These are phyloP conservation scores for Drosophila pallidifrons DNA, from an alignment of 1,140 invertebrate genomes.

Conservation along the genomic window DNA sequence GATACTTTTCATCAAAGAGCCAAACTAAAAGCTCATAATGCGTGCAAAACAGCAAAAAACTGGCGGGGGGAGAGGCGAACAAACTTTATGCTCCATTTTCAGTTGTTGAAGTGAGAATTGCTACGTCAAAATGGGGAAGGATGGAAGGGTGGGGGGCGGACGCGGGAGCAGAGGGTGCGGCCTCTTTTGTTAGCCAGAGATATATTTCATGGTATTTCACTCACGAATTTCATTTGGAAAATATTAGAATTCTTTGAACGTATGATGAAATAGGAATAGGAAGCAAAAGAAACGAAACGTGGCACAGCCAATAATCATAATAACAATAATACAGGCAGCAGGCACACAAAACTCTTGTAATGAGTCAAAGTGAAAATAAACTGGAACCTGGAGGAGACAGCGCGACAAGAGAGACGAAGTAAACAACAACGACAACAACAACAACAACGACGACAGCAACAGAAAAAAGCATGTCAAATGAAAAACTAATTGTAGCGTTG, in stretches of 20 bases:
- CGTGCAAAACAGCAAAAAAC: conserved; percentile 32
- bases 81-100: conserved; percentile 31
- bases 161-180: background rate
- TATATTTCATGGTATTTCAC: conserved; percentile 74
- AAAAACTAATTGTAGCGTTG: conserved; percentile 81
- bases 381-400: conserved; percentile 23
- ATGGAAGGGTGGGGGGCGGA: background rate
- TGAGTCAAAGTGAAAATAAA: conserved; percentile 80
- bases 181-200: conserved; percentile 48
- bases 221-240: conserved; percentile 79
- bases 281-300: conserved; percentile 56
- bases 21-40: conserved; percentile 55
- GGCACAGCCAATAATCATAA: conserved; percentile 77
- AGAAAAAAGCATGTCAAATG: conserved; percentile 66
- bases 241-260: conserved; percentile 74
- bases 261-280: conserved; percentile 38
- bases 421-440: background rate
- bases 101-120: conserved; percentile 14
- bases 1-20: conserved; percentile 61
- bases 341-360: conserved; percentile 70
- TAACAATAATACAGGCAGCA: conserved; percentile 69
- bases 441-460: too few relatives aligned
- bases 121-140: background rate
- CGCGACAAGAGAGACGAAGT: background rate
- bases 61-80: background rate